Percentiles rank a stretch among this genome's conserved stretches.
Evolutionary conservation across 2,888 invertebrate species (phyloP).

Genomic region (Strigamia transsilvanica): DNA sequence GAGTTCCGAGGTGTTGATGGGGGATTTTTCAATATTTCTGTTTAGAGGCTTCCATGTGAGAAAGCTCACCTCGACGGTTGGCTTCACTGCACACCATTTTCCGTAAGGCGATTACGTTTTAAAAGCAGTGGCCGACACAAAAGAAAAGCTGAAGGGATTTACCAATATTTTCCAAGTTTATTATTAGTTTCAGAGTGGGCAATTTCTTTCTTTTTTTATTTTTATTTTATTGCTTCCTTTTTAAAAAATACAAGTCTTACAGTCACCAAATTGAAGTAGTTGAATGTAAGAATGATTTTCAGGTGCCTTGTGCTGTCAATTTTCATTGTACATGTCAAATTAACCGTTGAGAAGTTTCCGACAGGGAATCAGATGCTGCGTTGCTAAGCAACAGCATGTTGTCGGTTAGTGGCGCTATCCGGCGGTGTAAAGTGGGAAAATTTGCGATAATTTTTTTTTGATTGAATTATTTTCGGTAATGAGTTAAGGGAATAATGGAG

Average conservation of each 20-base stretch:
- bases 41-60: not conserved
- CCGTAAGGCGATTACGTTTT: slow-evolving; percentile 34
- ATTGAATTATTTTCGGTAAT: not conserved
- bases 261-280: too few relatives aligned
- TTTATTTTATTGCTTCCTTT: too few relatives aligned
- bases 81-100: slow-evolving; percentile 6
- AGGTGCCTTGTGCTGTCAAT: not conserved
- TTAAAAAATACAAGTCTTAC: too few relatives aligned
- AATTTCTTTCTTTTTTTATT: too few relatives aligned
- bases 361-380: not conserved
- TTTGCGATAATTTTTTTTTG: too few relatives aligned
- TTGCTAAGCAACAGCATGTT: slow-evolving; percentile 1
- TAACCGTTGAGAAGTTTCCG: not conserved
- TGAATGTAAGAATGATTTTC: too few relatives aligned
- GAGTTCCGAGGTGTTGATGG: not conserved
- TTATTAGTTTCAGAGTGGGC: not conserved
- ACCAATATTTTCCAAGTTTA: not conserved
- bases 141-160: slow-evolving; percentile 21
- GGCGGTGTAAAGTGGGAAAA: not conserved
- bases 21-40: not conserved
- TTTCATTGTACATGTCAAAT: not conserved
- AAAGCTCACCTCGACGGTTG: slow-evolving; percentile 12
- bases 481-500: not conserved
- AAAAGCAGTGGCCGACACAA: slow-evolving; percentile 41
- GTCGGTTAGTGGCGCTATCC: not conserved